Base-by-base conservation (phyloP, 2,113 vertebrate genomes). In the Seriola dumerili region DNA sequence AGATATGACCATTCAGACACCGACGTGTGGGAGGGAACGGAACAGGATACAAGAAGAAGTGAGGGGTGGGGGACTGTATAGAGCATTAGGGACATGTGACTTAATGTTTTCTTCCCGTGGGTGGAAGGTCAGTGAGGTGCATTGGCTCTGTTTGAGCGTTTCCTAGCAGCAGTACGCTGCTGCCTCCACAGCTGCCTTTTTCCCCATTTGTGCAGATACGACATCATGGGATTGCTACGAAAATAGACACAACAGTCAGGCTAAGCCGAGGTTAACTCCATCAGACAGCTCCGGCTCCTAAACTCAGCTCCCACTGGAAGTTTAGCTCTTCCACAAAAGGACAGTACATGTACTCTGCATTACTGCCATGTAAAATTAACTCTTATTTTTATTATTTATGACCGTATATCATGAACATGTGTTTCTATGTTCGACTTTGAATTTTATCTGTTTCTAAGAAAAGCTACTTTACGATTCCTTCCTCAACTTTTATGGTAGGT, bases 191-290 rank as follows among this genome's bases (percentile, higher is more conserved):
- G 58, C 67, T 70, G 46, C 0, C 1, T 52, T 57, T 10, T n/a
- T 0, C 13, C 38, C 17, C 38, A 52, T 81, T 62, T 17, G 67
- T 84, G 59, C 38, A 52, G 65, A 80, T 8, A 34, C 52, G 78
- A 52, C 74, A 70, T 42, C 63, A 79, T 40, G 34, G 52, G 63
- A 63, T 52, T 52, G 80, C 21, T 70, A 25, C 74, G 66, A 48
- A 86, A 90, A 87, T 83, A 90, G 85, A 76, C 62, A 5, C 68
- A 81, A 67, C 80, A 44, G 82, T 69, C 69, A 16, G 55, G 68
- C 64, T 63, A 29, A 79, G 83, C 78, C 74, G 42, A 87, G 84
- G 88, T 88, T 89, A 88, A 88, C 79, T 25, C 29, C 4, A 83
- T 79, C 50, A 71, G 76, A 91, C 78, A 88, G 71, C 50, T 21